phyloP scores from a whole-genome alignment of 2,888 invertebrate genomes.

The Caenorhabditis auriculariae region DNA sequence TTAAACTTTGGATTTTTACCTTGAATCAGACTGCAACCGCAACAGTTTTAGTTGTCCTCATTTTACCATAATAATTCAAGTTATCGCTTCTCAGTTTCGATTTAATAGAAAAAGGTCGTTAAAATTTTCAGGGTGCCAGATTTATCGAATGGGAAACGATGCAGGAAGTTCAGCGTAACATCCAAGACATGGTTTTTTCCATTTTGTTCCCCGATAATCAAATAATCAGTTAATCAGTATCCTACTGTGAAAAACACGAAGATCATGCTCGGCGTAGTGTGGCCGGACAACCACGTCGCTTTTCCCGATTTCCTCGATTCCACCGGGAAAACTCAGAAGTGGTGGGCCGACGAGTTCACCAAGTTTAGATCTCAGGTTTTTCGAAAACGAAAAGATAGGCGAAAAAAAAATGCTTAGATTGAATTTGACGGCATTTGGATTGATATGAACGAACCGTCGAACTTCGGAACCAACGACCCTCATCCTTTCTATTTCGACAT shows the following conservation, averaged over 20 bases:
- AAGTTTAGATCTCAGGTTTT: slow-evolving; percentile 40
- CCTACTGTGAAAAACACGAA: slow-evolving; percentile 53
- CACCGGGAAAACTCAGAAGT: slow-evolving; percentile 48
- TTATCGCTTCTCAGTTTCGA: too few species aligned
- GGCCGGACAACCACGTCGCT: slow-evolving; percentile 57
- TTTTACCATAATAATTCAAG: too few species aligned
- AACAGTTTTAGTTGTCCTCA: too few species aligned
- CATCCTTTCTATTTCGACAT: slow-evolving; percentile 50
- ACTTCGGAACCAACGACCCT: slow-evolving; percentile 69
- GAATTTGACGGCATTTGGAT: slow-evolving; percentile 84
- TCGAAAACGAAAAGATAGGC: too few species aligned
- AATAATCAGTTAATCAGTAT: too few species aligned
- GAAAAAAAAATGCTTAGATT: slow-evolving; percentile 64
- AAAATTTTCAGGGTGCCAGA: slow-evolving; percentile 37
- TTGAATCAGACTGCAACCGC: too few species aligned
- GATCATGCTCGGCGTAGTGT: slow-evolving; percentile 51
- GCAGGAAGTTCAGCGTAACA: slow-evolving; percentile 42
- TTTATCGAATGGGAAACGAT: slow-evolving; percentile 56
- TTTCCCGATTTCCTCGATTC: slow-evolving; percentile 61
- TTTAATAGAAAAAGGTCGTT: neutral
- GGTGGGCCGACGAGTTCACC: slow-evolving; percentile 58
- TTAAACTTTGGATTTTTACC: too few species aligned
- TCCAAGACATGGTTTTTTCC: slow-evolving; percentile 39
- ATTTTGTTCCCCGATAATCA: too few species aligned
- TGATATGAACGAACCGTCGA: slow-evolving; percentile 87